Evolutionary conservation across 1,140 invertebrate genomes (phyloP).

Genomic region (Megathymus violae): DNA sequence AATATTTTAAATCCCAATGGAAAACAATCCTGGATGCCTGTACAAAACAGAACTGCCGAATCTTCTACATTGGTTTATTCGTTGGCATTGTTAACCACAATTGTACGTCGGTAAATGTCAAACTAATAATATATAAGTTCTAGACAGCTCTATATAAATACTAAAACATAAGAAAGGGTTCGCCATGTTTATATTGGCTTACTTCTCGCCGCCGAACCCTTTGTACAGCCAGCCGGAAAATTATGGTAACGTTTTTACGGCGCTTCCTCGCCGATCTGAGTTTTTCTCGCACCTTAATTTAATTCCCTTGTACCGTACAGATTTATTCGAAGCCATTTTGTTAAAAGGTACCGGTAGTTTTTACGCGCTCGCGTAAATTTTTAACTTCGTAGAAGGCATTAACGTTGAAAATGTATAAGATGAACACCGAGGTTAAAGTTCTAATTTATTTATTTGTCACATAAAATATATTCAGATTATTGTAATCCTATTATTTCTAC

Average conservation of each 20-base stretch:
- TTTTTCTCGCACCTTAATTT: constrained; percentile 14
- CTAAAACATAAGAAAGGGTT: constrained; percentile 5
- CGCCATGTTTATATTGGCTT: neutral
- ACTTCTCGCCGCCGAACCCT: constrained; percentile 5
- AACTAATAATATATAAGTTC: too few relatives aligned
- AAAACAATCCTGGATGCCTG: too few relatives aligned
- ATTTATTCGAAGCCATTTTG: constrained; percentile 10
- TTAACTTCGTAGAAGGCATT: neutral
- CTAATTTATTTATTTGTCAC: too few relatives aligned
- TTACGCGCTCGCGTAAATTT: neutral
- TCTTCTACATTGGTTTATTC: too few relatives aligned
- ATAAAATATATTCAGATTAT: too few relatives aligned
- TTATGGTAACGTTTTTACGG: constrained; percentile 19
- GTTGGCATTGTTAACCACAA: too few relatives aligned
- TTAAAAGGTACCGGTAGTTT: neutral
- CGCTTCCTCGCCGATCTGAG: constrained; percentile 13
- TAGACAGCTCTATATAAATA: neutral
- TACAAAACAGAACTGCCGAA: too few relatives aligned
- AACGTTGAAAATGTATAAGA: neutral
- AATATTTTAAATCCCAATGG: too few relatives aligned
- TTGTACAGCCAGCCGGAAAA: constrained; percentile 20
- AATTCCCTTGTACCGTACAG: constrained; percentile 11
- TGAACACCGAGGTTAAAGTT: too few relatives aligned
- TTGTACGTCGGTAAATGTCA: too few relatives aligned
- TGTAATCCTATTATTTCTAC: too few relatives aligned